Conservation (phyloP, 2,113 vertebrate genomes). For the Cochlearius cochlearius region DNA sequence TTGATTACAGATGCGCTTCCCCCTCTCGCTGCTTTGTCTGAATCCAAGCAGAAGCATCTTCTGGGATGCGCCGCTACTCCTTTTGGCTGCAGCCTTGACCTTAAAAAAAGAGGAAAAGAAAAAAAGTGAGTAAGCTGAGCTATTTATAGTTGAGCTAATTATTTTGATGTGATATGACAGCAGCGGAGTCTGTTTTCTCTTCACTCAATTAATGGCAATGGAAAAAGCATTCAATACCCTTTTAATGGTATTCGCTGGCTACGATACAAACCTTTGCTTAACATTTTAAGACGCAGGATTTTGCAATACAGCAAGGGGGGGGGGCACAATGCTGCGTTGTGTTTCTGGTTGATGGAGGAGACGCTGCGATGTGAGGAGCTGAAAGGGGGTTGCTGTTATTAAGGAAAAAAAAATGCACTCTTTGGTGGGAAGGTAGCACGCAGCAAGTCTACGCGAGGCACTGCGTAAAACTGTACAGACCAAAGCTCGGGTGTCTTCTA, state of each 20-base stretch:
- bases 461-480: accelerated
- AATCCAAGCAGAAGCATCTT: neutral
- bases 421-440: neutral
- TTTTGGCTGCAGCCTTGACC: constrained; percentile 32
- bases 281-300: neutral
- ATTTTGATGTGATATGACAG: constrained; percentile 49
- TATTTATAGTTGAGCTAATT: constrained; percentile 60
- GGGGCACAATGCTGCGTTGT: neutral
- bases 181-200: neutral
- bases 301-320: neutral
- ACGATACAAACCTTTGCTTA: neutral
- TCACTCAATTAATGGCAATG: constrained; percentile 26
- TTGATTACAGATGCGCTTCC: neutral
- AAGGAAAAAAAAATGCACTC: neutral
- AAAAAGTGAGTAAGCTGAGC: constrained; percentile 39
- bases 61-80: neutral
- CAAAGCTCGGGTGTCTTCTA: neutral
- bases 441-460: neutral
- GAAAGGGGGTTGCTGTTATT: neutral
- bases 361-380: neutral
- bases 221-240: neutral
- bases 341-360: neutral
- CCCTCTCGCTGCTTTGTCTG: accelerated
- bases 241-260: neutral
- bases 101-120: constrained; percentile 25